Evolutionary conservation across 30 jellyfish, hydroid and myxozoan genomes (phyloP), one percentile per base, ranked within the genome.

Genomic region (Mastigias papua): DNA sequence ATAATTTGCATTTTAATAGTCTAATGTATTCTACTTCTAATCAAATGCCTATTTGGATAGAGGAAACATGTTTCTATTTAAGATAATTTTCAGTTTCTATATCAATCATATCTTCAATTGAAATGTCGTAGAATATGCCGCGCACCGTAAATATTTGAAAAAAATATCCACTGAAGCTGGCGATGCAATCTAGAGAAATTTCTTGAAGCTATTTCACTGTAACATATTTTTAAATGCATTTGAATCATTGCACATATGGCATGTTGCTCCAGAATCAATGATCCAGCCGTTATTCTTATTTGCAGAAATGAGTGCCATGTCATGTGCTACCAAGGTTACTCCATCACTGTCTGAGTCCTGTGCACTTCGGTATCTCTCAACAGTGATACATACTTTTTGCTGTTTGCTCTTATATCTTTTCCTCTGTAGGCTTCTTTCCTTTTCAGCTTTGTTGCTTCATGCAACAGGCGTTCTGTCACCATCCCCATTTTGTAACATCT

Each of bases 211-310:
- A 13, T 31, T 25, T 20, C 8, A 72, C 29, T 48, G n/a, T 10
- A 25, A 26, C 48, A 48, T 29, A 46, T 21, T 74, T 32, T 32
- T 25, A 10, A 74, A 31, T 19, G 50, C 37, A 48, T 50, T 48
- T 74, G 11, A 15, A 46, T 88, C 89, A 34, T 81, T 34, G 57
- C 91, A 69, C 96, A 89, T 82, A 64, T 34, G 93, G 32, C 81
- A 30, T 2, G 96, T 60, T 29, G 92, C 92, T 10, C 90, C 96
- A n/a, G 97, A 88, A 78, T 88, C 97, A 15, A 88, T 70, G 34
- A 68, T 76, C 93, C 93, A 88, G 48, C 28, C 74, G 21, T 30
- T n/a, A 54, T 54, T 54, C 17, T 54, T 54, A 54, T 54, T 25
- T 54, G 67, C 49, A 42, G 69, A 74, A 37, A 71, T 63, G 46